These are phyloP conservation scores for Carduelis carduelis DNA, from an alignment of 2,797 vertebrate genomes.

Conservation along the genomic window DNA sequence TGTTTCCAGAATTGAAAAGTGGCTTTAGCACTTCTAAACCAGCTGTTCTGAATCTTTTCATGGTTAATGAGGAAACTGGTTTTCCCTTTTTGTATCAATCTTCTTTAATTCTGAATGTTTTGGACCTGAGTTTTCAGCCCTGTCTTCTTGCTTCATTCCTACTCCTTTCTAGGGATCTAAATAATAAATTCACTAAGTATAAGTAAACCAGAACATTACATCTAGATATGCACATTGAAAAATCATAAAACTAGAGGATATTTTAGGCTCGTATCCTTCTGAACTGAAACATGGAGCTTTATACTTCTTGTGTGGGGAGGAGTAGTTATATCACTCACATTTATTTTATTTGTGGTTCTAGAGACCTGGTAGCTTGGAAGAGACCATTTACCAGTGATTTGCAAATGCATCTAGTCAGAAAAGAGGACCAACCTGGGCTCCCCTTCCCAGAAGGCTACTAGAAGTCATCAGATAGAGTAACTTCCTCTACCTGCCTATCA, in stretches of 20 bases:
- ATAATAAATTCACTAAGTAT: background rate
- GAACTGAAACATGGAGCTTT: background rate
- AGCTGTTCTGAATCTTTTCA: background rate
- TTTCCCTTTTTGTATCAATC: background rate
- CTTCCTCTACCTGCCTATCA: too few relatives aligned
- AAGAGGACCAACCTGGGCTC: background rate
- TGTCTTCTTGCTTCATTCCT: background rate
- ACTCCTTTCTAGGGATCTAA: background rate
- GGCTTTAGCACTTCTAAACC: background rate
- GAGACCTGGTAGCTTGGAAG: background rate
- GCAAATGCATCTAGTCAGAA: background rate
- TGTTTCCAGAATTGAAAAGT: background rate
- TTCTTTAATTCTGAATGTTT: background rate
- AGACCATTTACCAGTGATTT: background rate
- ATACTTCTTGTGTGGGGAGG: background rate
- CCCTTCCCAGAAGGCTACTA: background rate
- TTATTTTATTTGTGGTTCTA: background rate
- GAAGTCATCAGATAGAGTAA: background rate
- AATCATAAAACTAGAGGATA: background rate
- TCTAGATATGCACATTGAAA: background rate
- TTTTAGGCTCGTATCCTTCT: background rate
- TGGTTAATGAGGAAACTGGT: background rate
- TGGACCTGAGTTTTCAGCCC: background rate
- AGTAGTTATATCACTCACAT: background rate
- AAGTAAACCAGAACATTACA: background rate